Conservation (phyloP, 64 coral and sea anemone genomes). For the Dendrophyllia cribrosa region DNA sequence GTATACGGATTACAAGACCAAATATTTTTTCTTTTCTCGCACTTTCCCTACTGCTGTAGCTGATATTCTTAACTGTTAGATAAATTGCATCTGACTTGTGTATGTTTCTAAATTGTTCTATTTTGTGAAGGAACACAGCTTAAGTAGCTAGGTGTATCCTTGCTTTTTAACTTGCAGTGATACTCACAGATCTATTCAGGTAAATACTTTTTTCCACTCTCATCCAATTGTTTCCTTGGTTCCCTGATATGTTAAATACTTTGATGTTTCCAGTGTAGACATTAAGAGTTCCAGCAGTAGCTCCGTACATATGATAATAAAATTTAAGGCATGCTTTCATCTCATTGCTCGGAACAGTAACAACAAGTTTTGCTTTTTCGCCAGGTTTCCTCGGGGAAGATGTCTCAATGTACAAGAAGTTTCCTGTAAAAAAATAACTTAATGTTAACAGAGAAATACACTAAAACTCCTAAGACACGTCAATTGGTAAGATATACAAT, state of each 20-base stretch:
- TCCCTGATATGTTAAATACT: constrained; percentile 14
- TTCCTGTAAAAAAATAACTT: neutral
- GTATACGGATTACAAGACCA: no score
- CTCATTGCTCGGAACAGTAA: neutral
- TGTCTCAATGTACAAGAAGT: neutral
- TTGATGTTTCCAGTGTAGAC: constrained; percentile 44
- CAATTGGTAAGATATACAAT: no score
- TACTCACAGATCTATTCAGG: neutral
- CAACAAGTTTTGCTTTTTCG: neutral
- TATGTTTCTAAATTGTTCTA: no score
- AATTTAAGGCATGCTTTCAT: neutral
- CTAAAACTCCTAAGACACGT: no score
- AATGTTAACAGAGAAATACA: no score
- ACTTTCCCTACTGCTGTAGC: no score
- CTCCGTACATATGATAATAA: constrained; percentile 64
- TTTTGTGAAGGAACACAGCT: no score
- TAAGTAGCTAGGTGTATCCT: no score
- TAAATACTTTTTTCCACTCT: neutral
- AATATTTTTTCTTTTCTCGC: no score
- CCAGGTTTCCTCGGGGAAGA: neutral
- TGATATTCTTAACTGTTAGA: no score
- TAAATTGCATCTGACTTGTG: no score
- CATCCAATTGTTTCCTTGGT: constrained; percentile 26
- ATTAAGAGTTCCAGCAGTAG: neutral
- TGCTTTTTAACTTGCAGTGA: no score